Evolutionary conservation across 2,888 invertebrate species (phyloP).

Genomic region (Plusia festucae): DNA sequence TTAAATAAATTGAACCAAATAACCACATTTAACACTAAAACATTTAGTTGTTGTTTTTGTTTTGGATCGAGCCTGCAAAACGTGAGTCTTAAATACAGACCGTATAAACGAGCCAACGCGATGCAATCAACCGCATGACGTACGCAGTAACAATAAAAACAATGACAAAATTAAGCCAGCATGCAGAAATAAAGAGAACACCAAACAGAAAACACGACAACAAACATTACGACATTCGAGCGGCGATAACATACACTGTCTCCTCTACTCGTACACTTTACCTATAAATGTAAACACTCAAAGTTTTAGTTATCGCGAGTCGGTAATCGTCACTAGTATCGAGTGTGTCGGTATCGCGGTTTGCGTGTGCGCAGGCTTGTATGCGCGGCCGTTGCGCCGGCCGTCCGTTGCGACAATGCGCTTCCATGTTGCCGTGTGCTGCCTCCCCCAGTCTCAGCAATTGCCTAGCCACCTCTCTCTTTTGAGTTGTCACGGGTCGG

Average conservation of each 20-base stretch:
- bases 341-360: constrained; percentile 51
- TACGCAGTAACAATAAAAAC: constrained; percentile 33
- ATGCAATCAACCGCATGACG: constrained; percentile 25
- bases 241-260: constrained; percentile 57
- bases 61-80: not conserved
- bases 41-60: constrained; percentile 1
- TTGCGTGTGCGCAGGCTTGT: constrained; percentile 76
- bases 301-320: constrained; percentile 61
- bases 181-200: constrained; percentile 42
- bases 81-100: not conserved
- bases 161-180: constrained; percentile 36
- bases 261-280: constrained; percentile 61
- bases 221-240: constrained; percentile 64
- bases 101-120: constrained; percentile 16
- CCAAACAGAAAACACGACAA: constrained; percentile 53
- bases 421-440: constrained; percentile 73
- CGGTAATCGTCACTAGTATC: constrained; percentile 58
- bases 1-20: no score
- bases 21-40: no score
- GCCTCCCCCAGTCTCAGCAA: constrained; percentile 81
- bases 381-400: constrained; percentile 84
- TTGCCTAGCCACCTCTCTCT: constrained; percentile 87
- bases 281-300: constrained; percentile 67
- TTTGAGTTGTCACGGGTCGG: constrained; percentile 76
- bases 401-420: constrained; percentile 86